Evolutionary conservation across 1,140 invertebrate species (phyloP).

Genomic region (Drosophila tani): DNA sequence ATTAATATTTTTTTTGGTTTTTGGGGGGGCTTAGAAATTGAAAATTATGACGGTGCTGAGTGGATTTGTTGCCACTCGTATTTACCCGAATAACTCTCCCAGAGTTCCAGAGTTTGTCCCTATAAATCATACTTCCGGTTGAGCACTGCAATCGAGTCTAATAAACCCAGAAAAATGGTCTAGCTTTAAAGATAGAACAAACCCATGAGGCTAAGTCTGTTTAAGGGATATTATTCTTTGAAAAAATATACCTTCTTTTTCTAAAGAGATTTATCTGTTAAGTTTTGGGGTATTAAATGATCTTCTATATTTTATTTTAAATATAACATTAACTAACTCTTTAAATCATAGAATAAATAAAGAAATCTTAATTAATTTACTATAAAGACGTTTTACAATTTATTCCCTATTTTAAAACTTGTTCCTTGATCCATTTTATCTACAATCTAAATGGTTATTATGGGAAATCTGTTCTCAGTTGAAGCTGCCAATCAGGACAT

Average conservation of each 20-base stretch:
- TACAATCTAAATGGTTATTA: background rate
- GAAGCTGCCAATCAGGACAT: background rate
- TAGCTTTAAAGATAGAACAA: background rate
- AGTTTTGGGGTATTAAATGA: too few relatives aligned
- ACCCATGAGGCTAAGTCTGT: background rate
- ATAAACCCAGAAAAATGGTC: background rate
- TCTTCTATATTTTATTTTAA: too few relatives aligned
- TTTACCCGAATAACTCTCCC: constrained; percentile 20
- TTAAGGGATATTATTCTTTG: background rate
- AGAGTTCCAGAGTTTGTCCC: constrained; percentile 4
- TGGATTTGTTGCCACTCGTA: constrained; percentile 41
- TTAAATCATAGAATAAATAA: background rate
- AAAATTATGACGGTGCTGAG: constrained; percentile 68
- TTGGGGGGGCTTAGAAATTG: constrained; percentile 66
- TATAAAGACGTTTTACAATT: background rate
- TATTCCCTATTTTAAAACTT: background rate
- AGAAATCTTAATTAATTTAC: background rate
- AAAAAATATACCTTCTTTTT: too few relatives aligned
- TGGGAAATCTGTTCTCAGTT: background rate
- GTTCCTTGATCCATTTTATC: background rate
- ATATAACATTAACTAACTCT: too few relatives aligned
- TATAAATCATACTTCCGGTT: constrained; percentile 30
- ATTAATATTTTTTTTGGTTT: constrained; percentile 65
- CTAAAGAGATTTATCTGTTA: background rate
- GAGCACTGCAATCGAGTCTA: background rate